These are phyloP conservation scores for Rostrhamus sociabilis DNA, from an alignment of 2,797 vertebrate species.

Conservation along the genomic window DNA sequence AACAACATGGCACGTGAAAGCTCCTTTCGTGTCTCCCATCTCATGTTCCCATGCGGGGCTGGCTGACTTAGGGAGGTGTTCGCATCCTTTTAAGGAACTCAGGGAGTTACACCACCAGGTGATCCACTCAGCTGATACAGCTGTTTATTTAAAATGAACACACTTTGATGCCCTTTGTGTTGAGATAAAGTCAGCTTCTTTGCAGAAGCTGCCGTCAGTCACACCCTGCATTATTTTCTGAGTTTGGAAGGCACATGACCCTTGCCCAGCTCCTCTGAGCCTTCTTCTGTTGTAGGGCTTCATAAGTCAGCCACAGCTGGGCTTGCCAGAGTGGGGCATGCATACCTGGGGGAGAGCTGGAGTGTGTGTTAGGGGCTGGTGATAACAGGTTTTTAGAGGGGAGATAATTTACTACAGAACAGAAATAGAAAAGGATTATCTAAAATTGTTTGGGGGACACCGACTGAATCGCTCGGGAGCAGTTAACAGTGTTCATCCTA, in stretches of 20 bases:
- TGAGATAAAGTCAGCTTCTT: background rate
- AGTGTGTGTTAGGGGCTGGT: background rate
- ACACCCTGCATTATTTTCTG: background rate
- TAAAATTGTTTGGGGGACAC: background rate
- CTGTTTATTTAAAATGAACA: background rate
- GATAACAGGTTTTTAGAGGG: background rate
- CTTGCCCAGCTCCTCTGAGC: background rate
- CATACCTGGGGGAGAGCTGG: background rate
- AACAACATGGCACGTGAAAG: background rate
- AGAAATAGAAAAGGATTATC: background rate
- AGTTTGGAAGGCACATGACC: rapidly evolving
- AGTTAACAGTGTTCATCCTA: background rate
- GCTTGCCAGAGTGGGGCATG: background rate
- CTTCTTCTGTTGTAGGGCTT: background rate
- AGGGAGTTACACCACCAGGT: background rate
- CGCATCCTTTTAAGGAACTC: background rate
- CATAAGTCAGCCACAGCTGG: background rate
- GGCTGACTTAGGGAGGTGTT: background rate
- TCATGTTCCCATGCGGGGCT: background rate
- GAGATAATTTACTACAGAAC: background rate
- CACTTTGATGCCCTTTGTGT: background rate
- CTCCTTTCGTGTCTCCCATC: background rate
- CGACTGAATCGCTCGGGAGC: background rate
- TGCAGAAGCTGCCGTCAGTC: background rate
- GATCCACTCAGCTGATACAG: background rate